These are phyloP conservation scores for Platerodrilus igneus DNA, from an alignment of 2,888 invertebrate genomes.

Conservation along the genomic window DNA sequence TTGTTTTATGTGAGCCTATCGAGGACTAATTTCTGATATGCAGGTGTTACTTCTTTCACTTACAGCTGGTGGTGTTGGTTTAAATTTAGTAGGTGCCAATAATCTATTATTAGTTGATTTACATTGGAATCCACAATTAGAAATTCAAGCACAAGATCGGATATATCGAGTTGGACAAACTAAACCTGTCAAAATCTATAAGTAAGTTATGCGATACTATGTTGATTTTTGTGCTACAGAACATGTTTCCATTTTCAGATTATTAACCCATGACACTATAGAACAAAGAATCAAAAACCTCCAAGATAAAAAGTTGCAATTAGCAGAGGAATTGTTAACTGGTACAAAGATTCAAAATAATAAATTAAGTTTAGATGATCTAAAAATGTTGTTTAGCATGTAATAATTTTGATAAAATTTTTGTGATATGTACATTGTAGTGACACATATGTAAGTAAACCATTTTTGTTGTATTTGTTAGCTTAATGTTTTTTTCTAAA, in stretches of 20 bases:
- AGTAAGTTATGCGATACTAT: constrained; percentile 50
- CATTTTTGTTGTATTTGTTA: no score
- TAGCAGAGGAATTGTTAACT: constrained; percentile 75
- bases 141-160: constrained; percentile 91
- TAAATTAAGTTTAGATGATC: constrained; percentile 75
- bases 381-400: constrained; percentile 65
- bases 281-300: constrained; percentile 79
- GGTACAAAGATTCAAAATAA: constrained; percentile 61
- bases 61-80: constrained; percentile 90
- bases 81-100: constrained; percentile 90
- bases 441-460: no score
- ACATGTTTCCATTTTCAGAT: constrained; percentile 52
- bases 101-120: constrained; percentile 86
- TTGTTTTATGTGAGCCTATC: constrained; percentile 1
- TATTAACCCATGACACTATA: constrained; percentile 79
- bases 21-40: constrained; percentile 18
- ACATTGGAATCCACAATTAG: constrained; percentile 97
- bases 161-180: constrained; percentile 88
- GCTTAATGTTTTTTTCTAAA: no score
- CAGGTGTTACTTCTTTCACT: constrained; percentile 78
- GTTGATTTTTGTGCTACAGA: background rate
- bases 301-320: constrained; percentile 71
- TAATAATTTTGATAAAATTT: no score
- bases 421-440: background rate
- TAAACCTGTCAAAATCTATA: constrained; percentile 76